These are phyloP conservation scores for Parnassius glacialis DNA, from an alignment of 2,888 invertebrate species.

Conservation along the genomic window DNA sequence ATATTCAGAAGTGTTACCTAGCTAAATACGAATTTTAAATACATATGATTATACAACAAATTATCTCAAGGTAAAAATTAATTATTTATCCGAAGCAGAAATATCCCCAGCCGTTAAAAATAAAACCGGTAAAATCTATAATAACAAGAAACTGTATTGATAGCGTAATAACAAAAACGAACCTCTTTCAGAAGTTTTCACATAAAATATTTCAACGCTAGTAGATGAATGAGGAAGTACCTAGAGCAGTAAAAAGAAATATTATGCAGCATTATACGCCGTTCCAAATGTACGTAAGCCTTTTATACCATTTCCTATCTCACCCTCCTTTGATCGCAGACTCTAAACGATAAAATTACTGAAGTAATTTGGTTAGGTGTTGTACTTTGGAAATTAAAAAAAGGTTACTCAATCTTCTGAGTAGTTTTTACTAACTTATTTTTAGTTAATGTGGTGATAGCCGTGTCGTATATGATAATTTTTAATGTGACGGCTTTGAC, in stretches of 20 bases:
- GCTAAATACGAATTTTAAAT: too few species aligned
- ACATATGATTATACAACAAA: too few species aligned
- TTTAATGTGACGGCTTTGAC: too few species aligned
- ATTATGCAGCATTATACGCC: slow-evolving; percentile 16
- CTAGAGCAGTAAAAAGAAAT: slow-evolving; percentile 22
- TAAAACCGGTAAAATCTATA: too few species aligned
- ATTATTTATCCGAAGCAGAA: too few species aligned
- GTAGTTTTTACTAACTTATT: neutral
- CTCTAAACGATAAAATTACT: slow-evolving; percentile 16
- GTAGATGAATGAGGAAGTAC: slow-evolving; percentile 13
- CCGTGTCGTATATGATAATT: too few species aligned
- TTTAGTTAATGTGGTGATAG: neutral
- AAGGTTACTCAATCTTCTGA: neutral
- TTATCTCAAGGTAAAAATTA: too few species aligned
- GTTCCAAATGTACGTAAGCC: slow-evolving; percentile 17
- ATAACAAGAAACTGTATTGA: too few species aligned
- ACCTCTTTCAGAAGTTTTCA: slow-evolving; percentile 3
- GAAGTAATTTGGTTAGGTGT: slow-evolving; percentile 15
- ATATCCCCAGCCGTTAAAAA: too few species aligned
- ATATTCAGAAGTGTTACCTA: too few species aligned
- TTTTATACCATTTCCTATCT: slow-evolving; percentile 20
- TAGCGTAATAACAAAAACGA: neutral
- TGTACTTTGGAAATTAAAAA: slow-evolving; percentile 11
- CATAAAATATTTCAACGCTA: slow-evolving; percentile 14
- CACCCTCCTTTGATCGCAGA: slow-evolving; percentile 18